Evolutionary conservation across 2,888 invertebrate species (phyloP).

Genomic region (Epistrophella euchroma): DNA sequence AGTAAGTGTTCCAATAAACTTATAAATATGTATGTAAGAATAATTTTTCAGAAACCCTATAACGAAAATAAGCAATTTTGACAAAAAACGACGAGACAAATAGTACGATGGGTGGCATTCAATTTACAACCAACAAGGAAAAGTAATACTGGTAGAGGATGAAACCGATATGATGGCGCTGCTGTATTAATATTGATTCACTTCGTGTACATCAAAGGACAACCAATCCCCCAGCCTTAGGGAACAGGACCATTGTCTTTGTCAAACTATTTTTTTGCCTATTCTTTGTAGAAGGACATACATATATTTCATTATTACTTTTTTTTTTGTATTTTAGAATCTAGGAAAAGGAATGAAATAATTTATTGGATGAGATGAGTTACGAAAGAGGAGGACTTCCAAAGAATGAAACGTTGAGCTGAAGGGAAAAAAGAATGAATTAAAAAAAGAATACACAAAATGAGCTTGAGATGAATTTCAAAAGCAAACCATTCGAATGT

Average conservation of each 20-base stretch:
- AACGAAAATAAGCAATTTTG: too few relatives aligned
- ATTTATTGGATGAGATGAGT: constrained; percentile 61
- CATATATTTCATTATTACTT: constrained; percentile 9
- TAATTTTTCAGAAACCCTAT: too few relatives aligned
- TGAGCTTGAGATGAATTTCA: constrained; percentile 33
- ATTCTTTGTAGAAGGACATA: background rate
- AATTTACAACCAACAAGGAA: too few relatives aligned
- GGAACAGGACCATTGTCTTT: constrained; percentile 41
- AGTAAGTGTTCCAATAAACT: too few relatives aligned
- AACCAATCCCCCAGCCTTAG: constrained; percentile 7
- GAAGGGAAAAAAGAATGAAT: constrained; percentile 18
- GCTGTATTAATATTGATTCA: constrained; percentile 38
- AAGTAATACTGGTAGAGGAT: too few relatives aligned
- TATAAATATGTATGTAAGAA: too few relatives aligned
- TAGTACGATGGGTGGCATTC: too few relatives aligned
- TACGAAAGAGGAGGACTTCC: constrained; percentile 53
- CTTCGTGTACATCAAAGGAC: constrained; percentile 47
- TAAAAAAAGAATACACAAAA: background rate
- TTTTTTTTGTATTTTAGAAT: constrained; percentile 5
- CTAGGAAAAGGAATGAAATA: constrained; percentile 30
- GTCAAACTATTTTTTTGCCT: background rate
- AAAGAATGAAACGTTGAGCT: constrained; percentile 62
- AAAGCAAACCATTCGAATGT: constrained; percentile 59
- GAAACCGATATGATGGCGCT: background rate
- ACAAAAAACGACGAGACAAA: too few relatives aligned